Evolutionary conservation across 2,888 invertebrate species (phyloP).

Genomic region (Paralinhomoeus sp.): DNA sequence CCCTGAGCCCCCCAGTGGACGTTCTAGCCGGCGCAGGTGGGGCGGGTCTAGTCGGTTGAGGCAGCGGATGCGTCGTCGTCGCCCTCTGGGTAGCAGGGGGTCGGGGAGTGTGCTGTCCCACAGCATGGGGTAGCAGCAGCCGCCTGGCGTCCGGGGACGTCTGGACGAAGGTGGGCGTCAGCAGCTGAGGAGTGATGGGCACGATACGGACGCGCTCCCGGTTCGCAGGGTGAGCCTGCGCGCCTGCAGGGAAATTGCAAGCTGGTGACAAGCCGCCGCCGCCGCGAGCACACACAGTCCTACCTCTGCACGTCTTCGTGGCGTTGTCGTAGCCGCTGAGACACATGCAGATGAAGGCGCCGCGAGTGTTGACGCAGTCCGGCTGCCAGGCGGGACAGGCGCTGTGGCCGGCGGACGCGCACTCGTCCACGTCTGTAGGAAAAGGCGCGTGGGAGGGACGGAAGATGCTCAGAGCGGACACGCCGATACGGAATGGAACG

Average conservation of each 20-base stretch:
- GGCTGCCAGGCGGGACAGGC: slow-evolving; percentile 48
- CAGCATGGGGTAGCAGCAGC: too few species aligned
- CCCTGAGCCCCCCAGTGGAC: too few species aligned
- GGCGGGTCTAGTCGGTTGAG: too few species aligned
- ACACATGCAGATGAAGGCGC: slow-evolving; percentile 66
- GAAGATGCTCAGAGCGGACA: not conserved
- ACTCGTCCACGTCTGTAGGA: slow-evolving; percentile 43
- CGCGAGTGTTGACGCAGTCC: slow-evolving; percentile 67
- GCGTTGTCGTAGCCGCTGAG: slow-evolving; percentile 43
- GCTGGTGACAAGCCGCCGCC: too few species aligned
- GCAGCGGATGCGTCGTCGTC: too few species aligned
- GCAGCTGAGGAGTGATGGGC: not conserved
- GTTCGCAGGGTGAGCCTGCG: too few species aligned
- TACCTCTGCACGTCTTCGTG: slow-evolving; percentile 11
- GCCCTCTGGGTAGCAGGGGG: too few species aligned
- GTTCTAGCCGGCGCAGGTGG: too few species aligned
- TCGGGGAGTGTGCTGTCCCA: too few species aligned
- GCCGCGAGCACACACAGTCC: too few species aligned
- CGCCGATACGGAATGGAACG: not conserved
- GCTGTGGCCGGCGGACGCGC: slow-evolving; percentile 23
- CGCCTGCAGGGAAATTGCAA: too few species aligned
- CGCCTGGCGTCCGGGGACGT: not conserved
- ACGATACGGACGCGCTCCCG: not conserved
- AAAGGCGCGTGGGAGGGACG: not conserved
- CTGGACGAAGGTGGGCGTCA: not conserved